Base-by-base conservation (phyloP, 1,140 invertebrate species). In the Leucophenga varia region DNA sequence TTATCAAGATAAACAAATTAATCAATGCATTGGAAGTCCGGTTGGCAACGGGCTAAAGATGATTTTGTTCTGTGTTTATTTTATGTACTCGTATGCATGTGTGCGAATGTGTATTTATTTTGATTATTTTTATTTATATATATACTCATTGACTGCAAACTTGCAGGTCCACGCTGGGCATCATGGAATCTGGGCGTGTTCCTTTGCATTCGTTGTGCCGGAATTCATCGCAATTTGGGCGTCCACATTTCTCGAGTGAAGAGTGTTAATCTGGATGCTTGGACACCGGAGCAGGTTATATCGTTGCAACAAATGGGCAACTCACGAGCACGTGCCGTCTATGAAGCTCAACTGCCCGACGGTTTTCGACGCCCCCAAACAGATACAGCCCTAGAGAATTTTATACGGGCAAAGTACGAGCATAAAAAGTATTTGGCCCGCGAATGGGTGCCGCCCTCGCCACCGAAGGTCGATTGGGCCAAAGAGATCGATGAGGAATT, bases 121-220 rank as follows among this genome's bases (percentile, higher is more conserved):
- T n/a, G n/a, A n/a, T n/a, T n/a, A n/a, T n/a, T n/a, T n/a, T n/a
- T n/a, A n/a, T n/a, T n/a, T n/a, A n/a, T n/a, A n/a, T n/a, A n/a
- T n/a, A n/a, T n/a, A n/a, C n/a, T n/a, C n/a, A n/a, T n/a, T n/a
- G n/a, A n/a, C n/a, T n/a, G n/a, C n/a, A n/a, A n/a, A n/a, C 54
- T 59, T 64, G 12, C 57, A 95, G 93, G 93, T 74, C 95, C 95
- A 54, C 83, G 94, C 78, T 98, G 95, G 95, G 93, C 95, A 35
- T 95, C 93, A 54, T 97, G 94, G 93, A 98, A 97, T 78, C 77
- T 98, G 39, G 95, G 95, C 13, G 89, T 98, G 65, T 98, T 98
- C 75, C 77, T 98, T 10, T 97, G 95, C 75, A 98, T 98, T 67
- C 82, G 94, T 45, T 98, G 94, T 79, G 94, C 94, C 19, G 94